A percentile compares a stretch with the other conserved stretches of the same genome.
phyloP scores from a whole-genome alignment of 2,888 invertebrate genomes.

The Drosophila nigricruria region DNA sequence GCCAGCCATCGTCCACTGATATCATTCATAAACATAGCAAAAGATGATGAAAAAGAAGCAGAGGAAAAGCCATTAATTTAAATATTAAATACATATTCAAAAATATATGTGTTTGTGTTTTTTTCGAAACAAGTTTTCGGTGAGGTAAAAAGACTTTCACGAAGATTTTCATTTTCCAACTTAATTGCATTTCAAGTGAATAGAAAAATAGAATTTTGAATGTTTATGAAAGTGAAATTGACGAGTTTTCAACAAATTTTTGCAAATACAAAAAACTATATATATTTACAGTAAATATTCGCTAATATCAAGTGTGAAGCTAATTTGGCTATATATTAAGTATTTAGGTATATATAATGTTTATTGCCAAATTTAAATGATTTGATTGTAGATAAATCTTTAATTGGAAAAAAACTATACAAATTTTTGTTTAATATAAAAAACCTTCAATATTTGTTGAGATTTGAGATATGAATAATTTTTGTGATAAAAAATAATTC shows the following conservation, averaged over 20 bases:
- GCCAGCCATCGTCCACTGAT: constrained; percentile 34
- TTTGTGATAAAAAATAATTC: not conserved
- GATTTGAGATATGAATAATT: too few species aligned
- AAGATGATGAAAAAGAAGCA: not conserved
- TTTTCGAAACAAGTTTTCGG: not conserved
- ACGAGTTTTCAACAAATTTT: not conserved
- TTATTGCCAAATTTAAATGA: not conserved
- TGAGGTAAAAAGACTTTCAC: constrained; percentile 22
- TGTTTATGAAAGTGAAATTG: constrained; percentile 45
- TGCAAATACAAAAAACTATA: not conserved
- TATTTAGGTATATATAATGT: not conserved
- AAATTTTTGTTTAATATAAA: too few species aligned
- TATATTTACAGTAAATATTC: constrained; percentile 29
- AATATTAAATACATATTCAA: constrained; percentile 3
- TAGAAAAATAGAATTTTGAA: constrained; percentile 8
- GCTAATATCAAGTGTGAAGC: not conserved
- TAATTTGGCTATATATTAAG: not conserved
- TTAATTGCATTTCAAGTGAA: constrained; percentile 58
- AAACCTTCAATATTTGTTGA: too few species aligned
- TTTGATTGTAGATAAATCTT: not conserved
- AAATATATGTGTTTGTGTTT: not conserved
- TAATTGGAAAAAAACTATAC: too few species aligned
- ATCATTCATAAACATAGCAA: constrained; percentile 59
- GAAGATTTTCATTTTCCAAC: constrained; percentile 13
- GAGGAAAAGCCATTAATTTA: not conserved